Evolutionary conservation across 2,797 vertebrate species (phyloP).

Genomic region (Cirrhinus molitorella): DNA sequence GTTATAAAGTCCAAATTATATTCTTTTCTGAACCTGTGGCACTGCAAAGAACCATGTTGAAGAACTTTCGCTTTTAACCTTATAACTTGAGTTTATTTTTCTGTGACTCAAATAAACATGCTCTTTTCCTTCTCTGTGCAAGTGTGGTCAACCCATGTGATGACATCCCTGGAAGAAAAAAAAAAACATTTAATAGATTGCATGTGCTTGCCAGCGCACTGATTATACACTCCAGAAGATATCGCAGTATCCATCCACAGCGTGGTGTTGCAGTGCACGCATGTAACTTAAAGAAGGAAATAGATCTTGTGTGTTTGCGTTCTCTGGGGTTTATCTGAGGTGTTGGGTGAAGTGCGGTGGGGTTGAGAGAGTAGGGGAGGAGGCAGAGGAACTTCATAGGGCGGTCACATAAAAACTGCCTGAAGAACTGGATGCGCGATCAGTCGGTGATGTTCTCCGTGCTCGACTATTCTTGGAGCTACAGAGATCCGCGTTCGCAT

Average conservation of each 20-base stretch:
- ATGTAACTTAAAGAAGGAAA: slow-evolving; percentile 42
- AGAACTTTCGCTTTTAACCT: background rate
- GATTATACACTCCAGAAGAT: slow-evolving; percentile 23
- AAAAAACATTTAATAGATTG: slow-evolving; percentile 24
- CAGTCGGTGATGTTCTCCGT: slow-evolving; percentile 72
- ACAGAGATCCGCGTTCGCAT: slow-evolving; percentile 41
- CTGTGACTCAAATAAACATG: background rate
- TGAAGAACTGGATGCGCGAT: slow-evolving; percentile 77
- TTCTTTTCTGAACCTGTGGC: background rate
- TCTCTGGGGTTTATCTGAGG: slow-evolving; percentile 66
- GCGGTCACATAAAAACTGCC: slow-evolving; percentile 85
- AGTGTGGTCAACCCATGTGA: slow-evolving; percentile 42
- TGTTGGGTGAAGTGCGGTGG: slow-evolving; percentile 66
- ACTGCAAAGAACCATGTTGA: background rate
- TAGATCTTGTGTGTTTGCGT: slow-evolving; percentile 43
- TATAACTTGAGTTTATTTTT: background rate
- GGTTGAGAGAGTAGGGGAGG: slow-evolving; percentile 67
- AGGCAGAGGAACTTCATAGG: slow-evolving; percentile 77
- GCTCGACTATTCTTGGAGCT: slow-evolving; percentile 66
- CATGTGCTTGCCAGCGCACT: slow-evolving; percentile 38
- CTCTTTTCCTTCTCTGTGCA: background rate
- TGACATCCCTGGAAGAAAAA: background rate
- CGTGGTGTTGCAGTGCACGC: slow-evolving; percentile 20
- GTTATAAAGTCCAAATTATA: background rate
- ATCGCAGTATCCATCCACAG: slow-evolving; percentile 5